phyloP scores from a whole-genome alignment of 2,797 vertebrate genomes.

The Microctenopoma stevenorrisi region DNA sequence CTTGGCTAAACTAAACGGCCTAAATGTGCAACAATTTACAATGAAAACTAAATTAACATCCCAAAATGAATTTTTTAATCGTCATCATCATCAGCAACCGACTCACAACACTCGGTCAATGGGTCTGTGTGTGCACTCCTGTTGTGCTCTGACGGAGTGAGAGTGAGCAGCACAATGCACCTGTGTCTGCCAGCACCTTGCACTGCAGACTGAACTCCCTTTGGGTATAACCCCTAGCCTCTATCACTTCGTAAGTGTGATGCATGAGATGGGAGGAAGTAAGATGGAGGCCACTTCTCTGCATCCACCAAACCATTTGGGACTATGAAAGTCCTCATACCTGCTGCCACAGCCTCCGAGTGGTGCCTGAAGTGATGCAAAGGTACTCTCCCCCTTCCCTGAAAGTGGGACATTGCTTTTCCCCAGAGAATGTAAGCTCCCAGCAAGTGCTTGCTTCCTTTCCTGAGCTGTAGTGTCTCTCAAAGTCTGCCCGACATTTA shows the following conservation, averaged over 20 bases:
- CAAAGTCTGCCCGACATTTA: slow-evolving; percentile 69
- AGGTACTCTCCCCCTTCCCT: slow-evolving; percentile 46
- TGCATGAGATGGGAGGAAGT: slow-evolving; percentile 51
- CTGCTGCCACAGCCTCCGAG: slow-evolving; percentile 62
- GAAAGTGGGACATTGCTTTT: slow-evolving; percentile 70
- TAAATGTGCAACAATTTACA: neutral
- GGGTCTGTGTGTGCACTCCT: neutral
- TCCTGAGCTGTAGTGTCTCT: slow-evolving; percentile 71
- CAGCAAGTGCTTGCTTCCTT: slow-evolving; percentile 60
- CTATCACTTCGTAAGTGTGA: slow-evolving; percentile 60
- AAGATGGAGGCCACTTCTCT: slow-evolving; percentile 57
- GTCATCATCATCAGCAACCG: neutral
- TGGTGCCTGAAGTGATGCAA: slow-evolving; percentile 56
- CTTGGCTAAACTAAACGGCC: neutral
- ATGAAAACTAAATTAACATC: neutral
- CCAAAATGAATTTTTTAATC: neutral
- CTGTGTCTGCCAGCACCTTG: slow-evolving; percentile 41
- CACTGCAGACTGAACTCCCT: slow-evolving; percentile 48
- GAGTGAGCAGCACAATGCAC: slow-evolving; percentile 12
- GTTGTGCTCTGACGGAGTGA: neutral
- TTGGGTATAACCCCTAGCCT: slow-evolving; percentile 39
- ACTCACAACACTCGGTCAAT: slow-evolving; percentile 1
- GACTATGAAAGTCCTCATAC: slow-evolving; percentile 65
- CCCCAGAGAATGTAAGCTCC: slow-evolving; percentile 68
- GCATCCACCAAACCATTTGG: slow-evolving; percentile 61